Percentiles rank a stretch among this genome's conserved stretches.
These are phyloP conservation scores for Indicator maculatus DNA, from an alignment of 2,113 vertebrate genomes.

Conservation along the genomic window DNA sequence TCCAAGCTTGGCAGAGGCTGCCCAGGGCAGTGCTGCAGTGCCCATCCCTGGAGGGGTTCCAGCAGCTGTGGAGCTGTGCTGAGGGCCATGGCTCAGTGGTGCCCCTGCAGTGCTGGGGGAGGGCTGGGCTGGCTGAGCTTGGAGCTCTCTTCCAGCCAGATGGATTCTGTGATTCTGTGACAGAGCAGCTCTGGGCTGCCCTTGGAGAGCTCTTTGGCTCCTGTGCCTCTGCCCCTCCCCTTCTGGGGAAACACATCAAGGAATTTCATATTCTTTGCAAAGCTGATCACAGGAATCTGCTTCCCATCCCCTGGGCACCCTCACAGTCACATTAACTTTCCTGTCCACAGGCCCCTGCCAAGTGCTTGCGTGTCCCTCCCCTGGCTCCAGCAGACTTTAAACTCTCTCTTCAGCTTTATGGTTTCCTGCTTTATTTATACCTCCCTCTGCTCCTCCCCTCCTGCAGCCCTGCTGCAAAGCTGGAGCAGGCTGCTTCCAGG, in stretches of 20 bases:
- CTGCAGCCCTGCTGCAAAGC: not conserved
- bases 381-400: not conserved
- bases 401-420: not conserved
- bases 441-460: not conserved
- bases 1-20: too few species aligned
- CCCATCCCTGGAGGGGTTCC: too few species aligned
- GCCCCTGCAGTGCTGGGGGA: too few species aligned
- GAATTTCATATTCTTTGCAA: conserved; percentile 7
- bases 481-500: not conserved
- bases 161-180: not conserved
- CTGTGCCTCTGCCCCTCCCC: not conserved
- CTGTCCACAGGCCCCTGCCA: not conserved
- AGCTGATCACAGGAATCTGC: not conserved
- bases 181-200: not conserved
- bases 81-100: too few species aligned
- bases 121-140: too few species aligned
- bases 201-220: not conserved
- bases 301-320: not conserved
- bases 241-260: not conserved
- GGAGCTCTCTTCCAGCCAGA: too few species aligned
- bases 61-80: too few species aligned
- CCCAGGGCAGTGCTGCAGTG: too few species aligned
- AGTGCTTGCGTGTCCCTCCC: not conserved
- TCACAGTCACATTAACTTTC: not conserved
- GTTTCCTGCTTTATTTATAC: not conserved